Evolutionary conservation across 2,888 invertebrate genomes (phyloP).

Genomic region (Bimastos eiseni): DNA sequence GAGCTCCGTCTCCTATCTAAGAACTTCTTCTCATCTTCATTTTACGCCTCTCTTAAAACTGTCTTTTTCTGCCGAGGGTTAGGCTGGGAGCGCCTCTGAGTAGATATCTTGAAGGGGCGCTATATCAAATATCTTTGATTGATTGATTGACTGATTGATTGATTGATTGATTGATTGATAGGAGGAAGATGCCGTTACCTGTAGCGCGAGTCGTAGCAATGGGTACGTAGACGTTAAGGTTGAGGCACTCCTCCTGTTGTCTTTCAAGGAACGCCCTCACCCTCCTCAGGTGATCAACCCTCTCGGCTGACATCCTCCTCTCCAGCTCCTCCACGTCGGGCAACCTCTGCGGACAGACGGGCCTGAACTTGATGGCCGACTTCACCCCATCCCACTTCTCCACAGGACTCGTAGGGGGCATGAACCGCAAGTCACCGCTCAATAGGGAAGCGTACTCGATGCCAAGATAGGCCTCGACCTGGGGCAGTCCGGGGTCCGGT

Average conservation of each 20-base stretch:
- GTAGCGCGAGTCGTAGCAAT: not conserved
- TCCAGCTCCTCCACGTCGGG: conserved; percentile 72
- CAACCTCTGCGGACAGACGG: conserved; percentile 86
- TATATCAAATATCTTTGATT: no score
- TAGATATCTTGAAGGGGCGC: no score
- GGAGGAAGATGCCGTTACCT: not conserved
- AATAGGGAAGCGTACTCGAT: conserved; percentile 93
- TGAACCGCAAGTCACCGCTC: conserved; percentile 83
- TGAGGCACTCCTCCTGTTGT: conserved; percentile 95
- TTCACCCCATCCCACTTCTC: conserved; percentile 69
- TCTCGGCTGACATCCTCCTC: conserved; percentile 15
- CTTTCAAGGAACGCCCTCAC: conserved; percentile 73
- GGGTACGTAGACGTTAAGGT: conserved; percentile 92
- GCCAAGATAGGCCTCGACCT: conserved; percentile 84
- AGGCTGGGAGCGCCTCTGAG: no score
- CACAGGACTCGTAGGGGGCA: conserved; percentile 92
- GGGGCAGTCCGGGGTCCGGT: conserved; percentile 54
- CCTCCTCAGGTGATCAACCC: conserved; percentile 2
- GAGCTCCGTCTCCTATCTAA: no score
- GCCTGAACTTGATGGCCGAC: conserved; percentile 68
- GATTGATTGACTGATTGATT: no score
- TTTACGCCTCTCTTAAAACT: no score
- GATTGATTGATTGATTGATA: no score
- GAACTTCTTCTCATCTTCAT: no score
- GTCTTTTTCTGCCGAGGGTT: no score